Evolutionary conservation across 2,888 invertebrate genomes (phyloP), one percentile per base, ranked within the genome.

Genomic region (Ornithoptera priamus): DNA sequence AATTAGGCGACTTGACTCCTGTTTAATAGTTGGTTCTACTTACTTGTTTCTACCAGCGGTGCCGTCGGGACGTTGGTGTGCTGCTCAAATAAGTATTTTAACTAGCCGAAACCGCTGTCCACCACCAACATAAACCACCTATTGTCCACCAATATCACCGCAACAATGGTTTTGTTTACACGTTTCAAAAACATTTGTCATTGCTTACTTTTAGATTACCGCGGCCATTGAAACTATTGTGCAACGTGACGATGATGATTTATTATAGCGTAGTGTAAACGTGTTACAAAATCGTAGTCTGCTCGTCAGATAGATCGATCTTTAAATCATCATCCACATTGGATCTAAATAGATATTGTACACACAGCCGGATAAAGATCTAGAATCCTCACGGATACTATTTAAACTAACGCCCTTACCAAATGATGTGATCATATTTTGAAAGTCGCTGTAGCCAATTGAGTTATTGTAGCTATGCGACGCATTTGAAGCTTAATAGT

Each of bases 161-260:
- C 57, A 8, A 68, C 62, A 68, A 68, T 68, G 68, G 30, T 46
- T 63, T 46, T 68, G 62, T 67, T 68, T 63, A 68, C 50, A 8
- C 46, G 62, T 67, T 62, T 53, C 24, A 22, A 62, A 56, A 63
- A 63, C 68, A 68, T 59, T 57, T 59, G 58, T 50, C 42, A 67
- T 22, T 68, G 63, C n/a, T 68, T 68, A 56, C 50, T 17, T 57
- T 63, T 24, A 20, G 17, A 62, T 57, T 58, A 59, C 46, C 58
- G 62, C 8, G n/a, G 50, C 42, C 56, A 46, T 46, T 57, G 20
- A 62, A 17, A 12, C 22, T 18, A 68, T 68, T 68, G 63, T 22
- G 63, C 59, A 53, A 67, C 36, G 46, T 24, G 56, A 46, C 62
- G 62, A 57, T 46, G 36, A 59, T 15, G 46, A 66, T 50, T 59